Conservation (phyloP, 2,888 invertebrate species). For the Unio pictorum region DNA sequence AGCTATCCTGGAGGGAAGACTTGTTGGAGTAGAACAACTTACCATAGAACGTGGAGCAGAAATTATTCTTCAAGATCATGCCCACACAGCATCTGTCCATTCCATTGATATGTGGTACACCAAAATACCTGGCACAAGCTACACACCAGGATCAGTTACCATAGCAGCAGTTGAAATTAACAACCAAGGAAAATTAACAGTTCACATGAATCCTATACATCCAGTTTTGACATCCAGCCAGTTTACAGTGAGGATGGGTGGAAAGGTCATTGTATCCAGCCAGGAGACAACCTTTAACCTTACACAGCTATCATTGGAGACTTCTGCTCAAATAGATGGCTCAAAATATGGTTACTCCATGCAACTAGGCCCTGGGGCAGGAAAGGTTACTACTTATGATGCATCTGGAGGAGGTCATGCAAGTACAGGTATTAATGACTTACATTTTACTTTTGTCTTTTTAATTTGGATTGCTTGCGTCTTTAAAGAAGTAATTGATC, state of each 20-base stretch:
- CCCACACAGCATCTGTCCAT: slow-evolving; percentile 30
- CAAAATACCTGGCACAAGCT: slow-evolving; percentile 8
- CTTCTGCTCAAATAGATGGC: slow-evolving; percentile 39
- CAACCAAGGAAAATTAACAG: slow-evolving; percentile 44
- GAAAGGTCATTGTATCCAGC: slow-evolving; percentile 21
- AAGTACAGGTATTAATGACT: slow-evolving; percentile 32
- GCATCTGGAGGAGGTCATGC: slow-evolving; percentile 50
- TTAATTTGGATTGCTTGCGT: no score
- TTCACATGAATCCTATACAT: slow-evolving; percentile 30
- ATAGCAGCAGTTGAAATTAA: slow-evolving; percentile 36
- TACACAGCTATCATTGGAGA: slow-evolving; percentile 37
- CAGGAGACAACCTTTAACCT: slow-evolving; percentile 21
- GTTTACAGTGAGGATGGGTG: slow-evolving; percentile 46
- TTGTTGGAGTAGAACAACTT: slow-evolving; percentile 51
- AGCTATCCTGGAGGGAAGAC: slow-evolving; percentile 47
- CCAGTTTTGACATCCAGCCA: slow-evolving; percentile 26
- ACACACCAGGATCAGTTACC: slow-evolving; percentile 31
- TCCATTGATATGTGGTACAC: slow-evolving; percentile 22
- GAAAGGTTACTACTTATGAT: slow-evolving; percentile 16
- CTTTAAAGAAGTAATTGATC: no score
- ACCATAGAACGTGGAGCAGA: slow-evolving; percentile 47
- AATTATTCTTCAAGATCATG: slow-evolving; percentile 35
- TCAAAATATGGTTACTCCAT: slow-evolving; percentile 35
- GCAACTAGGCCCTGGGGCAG: slow-evolving; percentile 40
- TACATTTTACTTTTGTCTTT: no score